phyloP scores from a whole-genome alignment of 1,140 invertebrate genomes.

The Lordiphosa clarofinis region DNA sequence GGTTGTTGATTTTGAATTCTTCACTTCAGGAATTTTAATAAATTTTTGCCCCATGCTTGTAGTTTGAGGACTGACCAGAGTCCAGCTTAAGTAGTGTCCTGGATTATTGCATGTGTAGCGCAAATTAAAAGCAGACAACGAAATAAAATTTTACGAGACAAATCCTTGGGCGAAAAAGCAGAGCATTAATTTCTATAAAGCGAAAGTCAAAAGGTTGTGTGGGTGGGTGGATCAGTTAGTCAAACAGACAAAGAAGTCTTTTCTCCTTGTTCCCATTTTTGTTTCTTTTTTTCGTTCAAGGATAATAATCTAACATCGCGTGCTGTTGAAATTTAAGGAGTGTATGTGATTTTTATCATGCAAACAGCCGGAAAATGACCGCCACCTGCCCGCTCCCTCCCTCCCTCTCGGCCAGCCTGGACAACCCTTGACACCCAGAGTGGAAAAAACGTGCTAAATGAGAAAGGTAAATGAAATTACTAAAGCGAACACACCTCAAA shows the following conservation, averaged over 20 bases:
- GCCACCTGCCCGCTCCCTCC: conserved; percentile 9
- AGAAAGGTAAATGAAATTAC: conserved; percentile 77
- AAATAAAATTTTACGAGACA: conserved; percentile 68
- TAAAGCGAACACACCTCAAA: conserved; percentile 70
- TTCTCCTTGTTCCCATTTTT: conserved; percentile 1
- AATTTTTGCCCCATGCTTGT: conserved; percentile 21
- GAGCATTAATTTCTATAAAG: conserved; percentile 50
- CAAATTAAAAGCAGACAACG: conserved; percentile 59
- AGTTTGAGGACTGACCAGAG: neutral
- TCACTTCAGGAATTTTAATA: conserved; percentile 71
- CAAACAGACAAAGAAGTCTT: conserved; percentile 47
- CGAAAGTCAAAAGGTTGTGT: conserved; percentile 70
- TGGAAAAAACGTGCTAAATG: conserved; percentile 60
- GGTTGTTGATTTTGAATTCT: neutral
- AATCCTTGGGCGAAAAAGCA: conserved; percentile 31
- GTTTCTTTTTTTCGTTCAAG: conserved; percentile 60
- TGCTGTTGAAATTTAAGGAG: conserved; percentile 77
- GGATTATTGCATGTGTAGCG: conserved; percentile 41
- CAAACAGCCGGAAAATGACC: conserved; percentile 70
- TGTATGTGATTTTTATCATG: conserved; percentile 80
- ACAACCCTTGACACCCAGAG: neutral
- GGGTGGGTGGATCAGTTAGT: conserved; percentile 18
- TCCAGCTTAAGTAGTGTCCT: conserved; percentile 22
- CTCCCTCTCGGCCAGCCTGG: neutral
- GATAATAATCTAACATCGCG: conserved; percentile 79